Evolutionary conservation across 2,888 invertebrate species (phyloP).

Genomic region (Gymnoscelis rufifasciata): DNA sequence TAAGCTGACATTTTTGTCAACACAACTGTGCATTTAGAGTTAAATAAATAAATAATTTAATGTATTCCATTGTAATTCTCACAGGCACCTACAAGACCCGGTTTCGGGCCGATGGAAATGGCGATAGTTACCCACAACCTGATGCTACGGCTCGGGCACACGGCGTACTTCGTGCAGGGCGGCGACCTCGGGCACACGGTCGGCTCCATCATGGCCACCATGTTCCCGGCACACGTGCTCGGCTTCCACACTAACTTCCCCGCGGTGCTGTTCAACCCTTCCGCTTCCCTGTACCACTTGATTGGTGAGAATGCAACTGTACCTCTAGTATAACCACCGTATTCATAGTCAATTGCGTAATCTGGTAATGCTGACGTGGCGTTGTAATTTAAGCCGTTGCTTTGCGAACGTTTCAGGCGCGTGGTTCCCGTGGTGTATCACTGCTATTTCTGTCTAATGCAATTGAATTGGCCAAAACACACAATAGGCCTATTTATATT

Average conservation of each 20-base stretch:
- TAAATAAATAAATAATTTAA: no score
- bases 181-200: slow-evolving; percentile 85
- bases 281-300: slow-evolving; percentile 46
- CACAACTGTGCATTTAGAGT: no score
- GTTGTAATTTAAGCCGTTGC: no score
- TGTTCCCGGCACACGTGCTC: slow-evolving; percentile 78
- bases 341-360: no score
- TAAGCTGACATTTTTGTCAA: no score
- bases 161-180: slow-evolving; percentile 84
- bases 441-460: no score
- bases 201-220: slow-evolving; percentile 76
- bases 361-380: no score
- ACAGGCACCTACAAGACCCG: slow-evolving; percentile 77
- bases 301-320: slow-evolving; percentile 42
- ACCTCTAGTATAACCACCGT: no score
- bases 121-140: slow-evolving; percentile 81
- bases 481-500: no score
- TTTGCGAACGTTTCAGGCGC: slow-evolving; percentile 62
- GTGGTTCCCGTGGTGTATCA: slow-evolving; percentile 69
- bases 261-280: slow-evolving; percentile 35
- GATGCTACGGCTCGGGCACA: slow-evolving; percentile 82
- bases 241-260: slow-evolving; percentile 83
- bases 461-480: no score
- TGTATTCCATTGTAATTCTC: neutral
- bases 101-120: slow-evolving; percentile 77